Conservation (phyloP, 2,888 invertebrate species). For the Tryphoninae sp. region DNA sequence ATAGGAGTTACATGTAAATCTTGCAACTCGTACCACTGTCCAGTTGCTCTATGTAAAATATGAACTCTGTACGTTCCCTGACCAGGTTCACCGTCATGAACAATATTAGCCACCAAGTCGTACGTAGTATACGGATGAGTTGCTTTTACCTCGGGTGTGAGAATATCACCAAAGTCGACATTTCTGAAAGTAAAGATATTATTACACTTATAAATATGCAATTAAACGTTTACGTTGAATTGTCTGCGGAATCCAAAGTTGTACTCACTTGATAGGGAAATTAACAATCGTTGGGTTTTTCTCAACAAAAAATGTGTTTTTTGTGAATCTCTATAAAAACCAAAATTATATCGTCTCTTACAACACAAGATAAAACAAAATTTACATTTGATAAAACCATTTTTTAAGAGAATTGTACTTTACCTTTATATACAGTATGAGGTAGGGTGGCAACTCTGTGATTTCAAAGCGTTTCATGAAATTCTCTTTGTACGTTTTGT, state of each 20-base stretch:
- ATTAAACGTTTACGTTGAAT: not conserved
- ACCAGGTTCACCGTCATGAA: conserved; percentile 98
- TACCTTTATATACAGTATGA: conserved; percentile 96
- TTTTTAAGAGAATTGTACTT: conserved; percentile 24
- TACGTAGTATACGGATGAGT: conserved; percentile 92
- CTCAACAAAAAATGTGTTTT: conserved; percentile 99
- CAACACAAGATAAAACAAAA: not conserved
- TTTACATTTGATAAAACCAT: not conserved
- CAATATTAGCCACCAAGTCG: conserved; percentile 98
- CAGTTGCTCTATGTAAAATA: conserved; percentile 93
- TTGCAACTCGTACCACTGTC: conserved; percentile 90
- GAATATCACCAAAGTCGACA: conserved; percentile 97
- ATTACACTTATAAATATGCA: conserved; percentile 59
- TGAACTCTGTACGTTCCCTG: conserved; percentile 98
- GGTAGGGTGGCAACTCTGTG: conserved; percentile 94
- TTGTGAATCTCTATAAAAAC: conserved; percentile 91
- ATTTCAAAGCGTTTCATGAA: conserved; percentile 98
- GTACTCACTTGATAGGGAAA: conserved; percentile 97
- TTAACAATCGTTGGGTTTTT: conserved; percentile 99
- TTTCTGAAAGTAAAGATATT: conserved; percentile 85
- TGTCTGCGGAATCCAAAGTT: not conserved
- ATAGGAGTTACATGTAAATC: conserved; percentile 99
- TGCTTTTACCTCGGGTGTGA: conserved; percentile 92
- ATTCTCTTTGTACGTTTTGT: conserved; percentile 99
- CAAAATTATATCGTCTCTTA: conserved; percentile 25